phyloP scores from a whole-genome alignment of 2,797 vertebrate genomes.

The Myotis pilosus region DNA sequence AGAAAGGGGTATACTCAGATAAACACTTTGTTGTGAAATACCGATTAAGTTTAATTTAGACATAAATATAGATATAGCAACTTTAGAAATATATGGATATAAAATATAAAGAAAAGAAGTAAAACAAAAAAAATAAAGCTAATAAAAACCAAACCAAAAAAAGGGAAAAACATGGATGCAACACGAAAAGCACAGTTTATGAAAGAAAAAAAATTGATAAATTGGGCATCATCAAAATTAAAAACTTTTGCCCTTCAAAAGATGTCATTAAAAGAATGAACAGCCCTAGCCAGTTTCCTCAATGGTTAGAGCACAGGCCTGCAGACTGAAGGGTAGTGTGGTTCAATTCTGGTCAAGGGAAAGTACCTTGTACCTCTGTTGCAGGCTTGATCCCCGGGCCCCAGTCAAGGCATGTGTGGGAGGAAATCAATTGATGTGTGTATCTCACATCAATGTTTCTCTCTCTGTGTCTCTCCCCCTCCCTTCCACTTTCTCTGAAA shows the following conservation, averaged over 20 bases:
- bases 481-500: no score
- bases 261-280: background rate
- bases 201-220: background rate
- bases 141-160: background rate
- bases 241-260: constrained; percentile 22
- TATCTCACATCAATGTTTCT: no score
- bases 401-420: no score
- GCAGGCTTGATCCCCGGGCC: no score
- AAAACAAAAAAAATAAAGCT: background rate
- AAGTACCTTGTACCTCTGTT: no score
- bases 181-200: background rate
- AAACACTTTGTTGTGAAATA: constrained; percentile 18
- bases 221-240: background rate
- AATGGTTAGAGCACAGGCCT: no score
- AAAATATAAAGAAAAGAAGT: background rate
- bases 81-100: background rate
- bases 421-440: no score
- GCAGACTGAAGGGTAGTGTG: no score
- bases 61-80: background rate
- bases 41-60: background rate
- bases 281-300: background rate
- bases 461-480: no score
- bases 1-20: background rate
- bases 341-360: no score
- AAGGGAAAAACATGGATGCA: background rate